Conservation (phyloP, 2,888 invertebrate species). For the Ariolimax columbianus region DNA sequence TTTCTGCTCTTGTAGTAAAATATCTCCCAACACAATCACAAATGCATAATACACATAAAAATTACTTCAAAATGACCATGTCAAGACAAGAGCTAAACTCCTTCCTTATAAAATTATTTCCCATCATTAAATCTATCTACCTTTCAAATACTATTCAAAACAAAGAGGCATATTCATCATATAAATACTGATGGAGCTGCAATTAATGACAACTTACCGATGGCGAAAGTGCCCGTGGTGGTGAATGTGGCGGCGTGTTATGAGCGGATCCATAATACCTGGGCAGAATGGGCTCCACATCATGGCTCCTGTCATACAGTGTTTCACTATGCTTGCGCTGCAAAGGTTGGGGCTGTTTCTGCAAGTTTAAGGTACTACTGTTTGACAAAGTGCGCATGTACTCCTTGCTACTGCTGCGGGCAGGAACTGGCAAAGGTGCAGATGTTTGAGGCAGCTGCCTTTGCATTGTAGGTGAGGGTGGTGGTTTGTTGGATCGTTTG, state of each 20-base stretch:
- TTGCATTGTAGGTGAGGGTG: conserved; percentile 65
- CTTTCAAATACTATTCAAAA: no score
- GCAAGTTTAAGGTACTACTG: conserved; percentile 60
- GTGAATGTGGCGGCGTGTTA: conserved; percentile 56
- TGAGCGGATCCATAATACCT: conserved; percentile 47
- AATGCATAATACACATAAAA: no score
- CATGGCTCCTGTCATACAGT: conserved; percentile 58
- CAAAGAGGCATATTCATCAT: no score
- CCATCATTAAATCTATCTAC: no score
- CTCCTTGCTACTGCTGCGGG: conserved; percentile 70
- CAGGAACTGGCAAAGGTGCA: conserved; percentile 60
- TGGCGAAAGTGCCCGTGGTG: conserved; percentile 57
- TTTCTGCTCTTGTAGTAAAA: no score
- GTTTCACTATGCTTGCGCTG: conserved; percentile 61
- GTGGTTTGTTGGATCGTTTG: conserved; percentile 61
- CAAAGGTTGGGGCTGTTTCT: conserved; percentile 55
- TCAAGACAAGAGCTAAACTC: no score
- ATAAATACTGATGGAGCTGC: no score
- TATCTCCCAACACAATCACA: no score
- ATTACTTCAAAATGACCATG: no score
- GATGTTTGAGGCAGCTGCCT: conserved; percentile 57
- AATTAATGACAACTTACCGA: conserved; percentile 20
- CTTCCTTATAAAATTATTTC: no score
- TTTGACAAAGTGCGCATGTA: conserved; percentile 67
- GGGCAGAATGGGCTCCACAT: conserved; percentile 42